Evolutionary conservation across 2,797 vertebrate species (phyloP).

Genomic region (Centroberyx gerrardi): DNA sequence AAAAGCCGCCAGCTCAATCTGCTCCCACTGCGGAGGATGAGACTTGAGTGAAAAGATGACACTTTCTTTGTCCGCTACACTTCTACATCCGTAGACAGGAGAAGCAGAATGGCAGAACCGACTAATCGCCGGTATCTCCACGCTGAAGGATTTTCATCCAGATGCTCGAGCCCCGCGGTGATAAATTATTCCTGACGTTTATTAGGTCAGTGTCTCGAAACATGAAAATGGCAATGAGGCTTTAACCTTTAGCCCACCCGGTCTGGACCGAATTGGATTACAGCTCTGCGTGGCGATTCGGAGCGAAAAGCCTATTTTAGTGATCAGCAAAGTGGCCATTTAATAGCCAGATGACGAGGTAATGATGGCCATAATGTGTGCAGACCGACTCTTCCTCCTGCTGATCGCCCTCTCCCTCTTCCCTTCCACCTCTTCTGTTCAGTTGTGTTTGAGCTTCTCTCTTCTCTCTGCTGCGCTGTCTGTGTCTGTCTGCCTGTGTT

Average conservation of each 20-base stretch:
- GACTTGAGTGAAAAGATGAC: not conserved
- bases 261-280: slow-evolving; percentile 42
- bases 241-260: slow-evolving; percentile 42
- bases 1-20: not conserved
- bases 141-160: too few species aligned
- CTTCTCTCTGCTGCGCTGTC: too few species aligned
- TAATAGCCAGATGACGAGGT: not conserved
- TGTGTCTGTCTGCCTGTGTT: not conserved
- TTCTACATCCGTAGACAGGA: not conserved
- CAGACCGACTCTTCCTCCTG: not conserved
- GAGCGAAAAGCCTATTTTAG: not conserved
- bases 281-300: not conserved
- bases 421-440: not conserved
- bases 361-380: too few species aligned
- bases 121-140: not conserved
- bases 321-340: not conserved
- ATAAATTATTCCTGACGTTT: slow-evolving; percentile 10
- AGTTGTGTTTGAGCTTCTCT: not conserved
- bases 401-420: not conserved
- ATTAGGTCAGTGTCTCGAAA: slow-evolving; percentile 27
- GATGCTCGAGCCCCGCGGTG: not conserved
- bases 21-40: too few species aligned
- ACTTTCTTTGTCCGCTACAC: not conserved
- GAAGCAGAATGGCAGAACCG: not conserved
- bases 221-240: slow-evolving; percentile 46